Conservation (phyloP, 2,888 invertebrate genomes). For the Tachystola acroxantha region DNA sequence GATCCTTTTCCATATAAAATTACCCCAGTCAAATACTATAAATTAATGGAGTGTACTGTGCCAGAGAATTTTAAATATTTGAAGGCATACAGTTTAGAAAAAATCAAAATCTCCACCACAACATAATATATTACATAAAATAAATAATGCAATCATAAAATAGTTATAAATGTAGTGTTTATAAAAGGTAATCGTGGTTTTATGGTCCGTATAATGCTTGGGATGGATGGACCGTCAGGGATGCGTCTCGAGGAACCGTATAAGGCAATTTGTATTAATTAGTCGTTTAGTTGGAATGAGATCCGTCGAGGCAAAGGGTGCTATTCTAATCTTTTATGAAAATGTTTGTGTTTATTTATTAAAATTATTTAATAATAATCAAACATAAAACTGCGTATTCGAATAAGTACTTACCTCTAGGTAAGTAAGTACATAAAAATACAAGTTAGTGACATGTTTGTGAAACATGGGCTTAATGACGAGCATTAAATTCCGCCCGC, state of each 20-base stretch:
- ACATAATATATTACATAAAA: conserved; percentile 75
- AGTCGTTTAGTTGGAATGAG: conserved; percentile 11
- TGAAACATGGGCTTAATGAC: too few relatives aligned
- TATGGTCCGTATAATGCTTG: conserved; percentile 64
- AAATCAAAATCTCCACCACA: conserved; percentile 65
- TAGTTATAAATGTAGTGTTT: conserved; percentile 76
- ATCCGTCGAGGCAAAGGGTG: not conserved
- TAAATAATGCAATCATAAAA: conserved; percentile 77
- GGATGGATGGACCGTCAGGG: conserved; percentile 40
- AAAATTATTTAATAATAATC: not conserved
- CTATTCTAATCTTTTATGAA: not conserved
- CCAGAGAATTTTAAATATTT: conserved; percentile 76
- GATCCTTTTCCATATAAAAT: conserved; percentile 38
- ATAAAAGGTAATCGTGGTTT: conserved; percentile 73
- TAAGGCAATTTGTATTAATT: conserved; percentile 58
- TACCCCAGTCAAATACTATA: conserved; percentile 54
- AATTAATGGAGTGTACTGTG: conserved; percentile 73
- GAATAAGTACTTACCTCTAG: too few relatives aligned
- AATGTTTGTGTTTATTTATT: not conserved
- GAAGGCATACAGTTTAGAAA: conserved; percentile 70
- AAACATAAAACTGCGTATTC: too few relatives aligned
- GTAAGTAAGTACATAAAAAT: too few relatives aligned
- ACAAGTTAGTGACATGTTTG: too few relatives aligned
- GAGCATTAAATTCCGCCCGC: too few relatives aligned
- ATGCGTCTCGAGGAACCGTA: conserved; percentile 11